Percentiles rank a stretch among this genome's conserved stretches.
These are phyloP conservation scores for Hemicordylus capensis DNA, from an alignment of 2,113 vertebrate genomes.

Conservation along the genomic window DNA sequence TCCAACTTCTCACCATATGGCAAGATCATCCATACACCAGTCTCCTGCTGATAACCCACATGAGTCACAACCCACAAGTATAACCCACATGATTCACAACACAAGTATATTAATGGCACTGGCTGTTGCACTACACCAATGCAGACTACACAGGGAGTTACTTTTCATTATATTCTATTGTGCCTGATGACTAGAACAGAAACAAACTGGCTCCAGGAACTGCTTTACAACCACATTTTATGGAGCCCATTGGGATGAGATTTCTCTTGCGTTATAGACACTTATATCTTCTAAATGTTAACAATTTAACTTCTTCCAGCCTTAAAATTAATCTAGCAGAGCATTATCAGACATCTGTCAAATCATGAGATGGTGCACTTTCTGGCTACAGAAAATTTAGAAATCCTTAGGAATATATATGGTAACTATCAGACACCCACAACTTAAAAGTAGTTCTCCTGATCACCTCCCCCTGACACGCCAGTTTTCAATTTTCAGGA, in stretches of 20 bases:
- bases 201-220: not conserved
- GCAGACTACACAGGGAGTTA: not conserved
- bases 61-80: too few relatives aligned
- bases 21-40: not conserved
- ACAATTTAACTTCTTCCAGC: not conserved
- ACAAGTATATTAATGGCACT: not conserved
- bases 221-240: not conserved
- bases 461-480: not conserved
- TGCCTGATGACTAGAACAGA: not conserved
- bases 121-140: not conserved
- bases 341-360: not conserved
- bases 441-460: not conserved
- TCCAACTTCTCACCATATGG: not conserved
- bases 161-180: not conserved
- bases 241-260: not conserved
- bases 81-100: not conserved
- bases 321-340: not conserved
- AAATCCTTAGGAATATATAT: not conserved
- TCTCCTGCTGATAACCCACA: not conserved
- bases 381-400: not conserved
- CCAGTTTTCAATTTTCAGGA: not conserved
- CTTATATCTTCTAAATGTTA: not conserved
- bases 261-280: not conserved
- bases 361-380: not conserved
- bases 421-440: not conserved